Evolutionary conservation across 2,888 invertebrate species (phyloP).

Genomic region (Anarsia innoxiella): DNA sequence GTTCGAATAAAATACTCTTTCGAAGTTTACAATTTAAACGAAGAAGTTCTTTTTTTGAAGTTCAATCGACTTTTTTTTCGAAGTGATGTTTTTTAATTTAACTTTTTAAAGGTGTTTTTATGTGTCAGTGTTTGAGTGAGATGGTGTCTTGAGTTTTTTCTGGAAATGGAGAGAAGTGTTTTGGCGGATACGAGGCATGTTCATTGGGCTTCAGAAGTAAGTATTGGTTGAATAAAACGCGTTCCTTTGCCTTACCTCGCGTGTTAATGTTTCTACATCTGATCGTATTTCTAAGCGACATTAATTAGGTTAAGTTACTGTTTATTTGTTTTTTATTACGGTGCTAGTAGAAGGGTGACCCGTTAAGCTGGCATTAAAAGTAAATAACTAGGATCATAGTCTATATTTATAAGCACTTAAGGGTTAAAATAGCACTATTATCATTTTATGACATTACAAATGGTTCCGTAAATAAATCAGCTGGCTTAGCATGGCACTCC

Average conservation of each 20-base stretch:
- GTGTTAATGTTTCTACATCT: no score
- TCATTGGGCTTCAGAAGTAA: conserved; percentile 67
- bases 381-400: no score
- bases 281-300: no score
- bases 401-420: no score
- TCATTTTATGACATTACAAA: no score
- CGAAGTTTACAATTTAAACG: conserved; percentile 23
- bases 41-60: conserved; percentile 1
- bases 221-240: no score
- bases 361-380: no score
- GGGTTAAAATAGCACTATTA: no score
- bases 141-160: conserved; percentile 53
- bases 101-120: conserved; percentile 1
- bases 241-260: no score
- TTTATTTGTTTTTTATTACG: conserved; percentile 4
- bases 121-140: conserved; percentile 32
- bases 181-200: conserved; percentile 59
- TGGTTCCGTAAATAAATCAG: no score
- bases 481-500: no score
- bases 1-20: conserved; percentile 27
- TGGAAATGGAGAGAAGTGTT: conserved; percentile 65
- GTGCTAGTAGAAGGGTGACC: background rate
- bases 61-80: background rate
- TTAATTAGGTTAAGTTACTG: conserved; percentile 6
- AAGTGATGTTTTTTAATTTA: background rate